Base-by-base conservation (phyloP, 2,888 invertebrate genomes). In the Trachelus troglodyta region DNA sequence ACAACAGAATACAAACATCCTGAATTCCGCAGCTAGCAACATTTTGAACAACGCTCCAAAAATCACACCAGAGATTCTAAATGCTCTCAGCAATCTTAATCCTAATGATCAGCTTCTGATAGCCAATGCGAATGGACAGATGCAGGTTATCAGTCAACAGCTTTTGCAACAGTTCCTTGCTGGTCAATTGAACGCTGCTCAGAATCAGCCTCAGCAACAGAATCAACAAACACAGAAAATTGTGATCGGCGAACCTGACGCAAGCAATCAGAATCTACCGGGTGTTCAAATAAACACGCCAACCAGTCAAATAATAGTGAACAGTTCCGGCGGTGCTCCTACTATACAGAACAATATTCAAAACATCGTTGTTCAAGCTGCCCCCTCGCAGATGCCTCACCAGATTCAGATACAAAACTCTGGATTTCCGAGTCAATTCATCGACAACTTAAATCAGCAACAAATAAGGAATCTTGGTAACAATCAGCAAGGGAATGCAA, bases 281-380 rank as follows among this genome's bases (percentile, higher is more conserved):
- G 91, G 91, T 68, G 87, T 91, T 12, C 91, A 91, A 75, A 91
- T 91, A 74, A 91, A 91, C 78, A 91, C 91, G 23, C 91, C 91
- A 6, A 91, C 90, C 3, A 91, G 91, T 86, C 91, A 91, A 75
- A 91, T 91, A 77, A 91, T 91, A 79, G 91, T 91, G 1, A 91
- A 91, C 76, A 91, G 91, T 81, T 91, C 91, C 34, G 91, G 91
- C 30, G 91, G 91, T 11, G 91, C 90, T 12, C 91, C 91, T 34
- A 91, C 91, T 2, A 91, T 91, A 80, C 91, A 91, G 79, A 91
- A 91, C 78, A 91, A 91, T 76, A 91, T 91, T 76, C 91, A 91
- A 73, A 91, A 91, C 76, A 91, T 91, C 74, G 91, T 91, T 9
- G 91, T 91, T 2, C 91, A 91, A 82, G 91, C 91, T 11, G 87